phyloP scores from a whole-genome alignment of 2,888 invertebrate genomes.

The Andrena trimmerana region DNA sequence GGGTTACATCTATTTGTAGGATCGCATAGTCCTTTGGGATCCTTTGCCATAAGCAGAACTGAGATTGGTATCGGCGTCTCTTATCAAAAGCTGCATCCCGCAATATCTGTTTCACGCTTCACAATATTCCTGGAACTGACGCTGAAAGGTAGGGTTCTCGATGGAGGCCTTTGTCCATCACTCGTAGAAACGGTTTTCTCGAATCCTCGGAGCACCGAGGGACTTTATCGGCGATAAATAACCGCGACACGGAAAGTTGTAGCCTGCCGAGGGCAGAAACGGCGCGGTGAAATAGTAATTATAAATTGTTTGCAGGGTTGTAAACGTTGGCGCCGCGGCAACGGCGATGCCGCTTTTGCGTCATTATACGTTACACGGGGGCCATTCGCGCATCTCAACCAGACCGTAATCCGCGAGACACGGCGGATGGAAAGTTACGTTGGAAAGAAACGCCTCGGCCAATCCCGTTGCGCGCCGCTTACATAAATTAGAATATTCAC shows the following conservation, averaged over 20 bases:
- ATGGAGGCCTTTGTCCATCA: conserved; percentile 3
- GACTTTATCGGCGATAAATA: conserved; percentile 52
- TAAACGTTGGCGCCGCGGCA: conserved; percentile 45
- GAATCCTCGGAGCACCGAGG: conserved; percentile 19
- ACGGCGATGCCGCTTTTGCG: conserved; percentile 47
- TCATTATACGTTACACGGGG: conserved; percentile 52
- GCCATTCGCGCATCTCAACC: conserved; percentile 55
- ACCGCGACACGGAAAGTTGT: conserved; percentile 31
- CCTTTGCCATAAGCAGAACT: too few relatives aligned
- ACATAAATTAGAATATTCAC: conserved; percentile 61
- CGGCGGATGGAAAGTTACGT: conserved; percentile 42
- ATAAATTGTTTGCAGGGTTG: conserved; percentile 46
- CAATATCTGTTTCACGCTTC: too few relatives aligned
- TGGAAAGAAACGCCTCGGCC: conserved; percentile 25
- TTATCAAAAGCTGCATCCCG: too few relatives aligned
- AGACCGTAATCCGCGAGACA: conserved; percentile 54
- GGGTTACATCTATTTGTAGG: neutral
- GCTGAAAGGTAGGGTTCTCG: neutral
- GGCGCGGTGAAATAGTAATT: conserved; percentile 53
- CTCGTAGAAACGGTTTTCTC: conserved; percentile 22
- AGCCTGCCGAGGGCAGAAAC: conserved; percentile 13
- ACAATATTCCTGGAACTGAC: too few relatives aligned
- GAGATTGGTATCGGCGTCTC: too few relatives aligned
- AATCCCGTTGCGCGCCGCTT: conserved; percentile 54
- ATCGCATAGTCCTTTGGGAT: too few relatives aligned